Conservation (phyloP, 1,140 invertebrate genomes). For the Microplitis demolitor region DNA sequence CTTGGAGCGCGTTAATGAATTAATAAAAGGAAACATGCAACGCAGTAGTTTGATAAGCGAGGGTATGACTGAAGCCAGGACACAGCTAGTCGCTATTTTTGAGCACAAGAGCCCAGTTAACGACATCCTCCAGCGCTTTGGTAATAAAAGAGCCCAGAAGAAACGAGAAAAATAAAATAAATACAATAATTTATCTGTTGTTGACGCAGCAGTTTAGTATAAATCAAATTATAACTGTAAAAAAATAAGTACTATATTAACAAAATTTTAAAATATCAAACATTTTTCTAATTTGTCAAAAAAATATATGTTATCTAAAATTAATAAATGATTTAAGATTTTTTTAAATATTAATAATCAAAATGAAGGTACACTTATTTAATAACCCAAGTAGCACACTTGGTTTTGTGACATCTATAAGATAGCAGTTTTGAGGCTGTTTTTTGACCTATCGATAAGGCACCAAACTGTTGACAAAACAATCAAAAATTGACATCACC, state of each 20-base stretch:
- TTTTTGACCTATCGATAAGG: too few species aligned
- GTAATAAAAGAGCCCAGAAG: slow-evolving; percentile 88
- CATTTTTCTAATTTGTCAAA: slow-evolving; percentile 47
- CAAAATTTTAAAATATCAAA: not conserved
- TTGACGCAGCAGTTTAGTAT: not conserved
- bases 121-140: slow-evolving; percentile 87
- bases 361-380: not conserved
- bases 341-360: slow-evolving; percentile 33
- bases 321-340: slow-evolving; percentile 50
- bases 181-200: not conserved
- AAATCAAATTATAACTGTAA: not conserved
- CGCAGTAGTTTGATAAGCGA: slow-evolving; percentile 91
- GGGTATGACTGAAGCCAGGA: slow-evolving; percentile 85
- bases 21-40: slow-evolving; percentile 93
- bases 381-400: not conserved
- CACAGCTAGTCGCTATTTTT: slow-evolving; percentile 86
- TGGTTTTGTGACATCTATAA: too few species aligned
- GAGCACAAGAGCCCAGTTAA: slow-evolving; percentile 87
- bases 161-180: slow-evolving; percentile 73
- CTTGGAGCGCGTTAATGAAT: slow-evolving; percentile 75
- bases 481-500: too few species aligned
- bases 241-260: not conserved
- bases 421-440: too few species aligned
- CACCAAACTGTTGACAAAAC: too few species aligned
- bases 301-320: slow-evolving; percentile 47